These are phyloP conservation scores for Echeneis naucrates DNA, from an alignment of 2,797 vertebrate species.

Conservation along the genomic window DNA sequence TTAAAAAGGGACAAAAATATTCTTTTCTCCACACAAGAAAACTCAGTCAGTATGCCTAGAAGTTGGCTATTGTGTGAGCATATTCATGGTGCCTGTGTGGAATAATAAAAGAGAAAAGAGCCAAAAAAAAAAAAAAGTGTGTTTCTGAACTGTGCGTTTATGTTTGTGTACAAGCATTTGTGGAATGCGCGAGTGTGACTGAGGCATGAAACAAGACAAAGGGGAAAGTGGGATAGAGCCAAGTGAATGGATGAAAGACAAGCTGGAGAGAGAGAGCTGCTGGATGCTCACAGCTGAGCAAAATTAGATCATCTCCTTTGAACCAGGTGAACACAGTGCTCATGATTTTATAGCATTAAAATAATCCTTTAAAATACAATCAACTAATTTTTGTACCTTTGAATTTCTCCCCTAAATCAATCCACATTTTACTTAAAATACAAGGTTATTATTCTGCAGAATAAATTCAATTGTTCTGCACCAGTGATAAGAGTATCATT, in stretches of 20 bases:
- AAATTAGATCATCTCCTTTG: conserved; percentile 57
- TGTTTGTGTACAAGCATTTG: conserved; percentile 40
- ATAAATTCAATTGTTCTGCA: background rate
- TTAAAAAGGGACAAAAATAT: conserved; percentile 32
- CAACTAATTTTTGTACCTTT: background rate
- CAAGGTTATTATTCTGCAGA: background rate
- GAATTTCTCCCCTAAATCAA: background rate
- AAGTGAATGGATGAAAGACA: conserved; percentile 62
- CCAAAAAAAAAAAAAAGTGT: too few relatives aligned
- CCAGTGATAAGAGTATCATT: conserved; percentile 1
- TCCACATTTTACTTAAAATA: background rate
- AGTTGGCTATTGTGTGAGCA: conserved; percentile 28
- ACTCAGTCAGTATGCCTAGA: conserved; percentile 76
- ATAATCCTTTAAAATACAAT: background rate
- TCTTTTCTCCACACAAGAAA: conserved; percentile 47
- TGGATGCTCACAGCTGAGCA: conserved; percentile 32
- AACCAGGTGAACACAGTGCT: conserved; percentile 42
- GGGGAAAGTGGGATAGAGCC: conserved; percentile 53
- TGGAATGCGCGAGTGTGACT: conserved; percentile 58
- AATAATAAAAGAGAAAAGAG: conserved; percentile 8
- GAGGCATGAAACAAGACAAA: conserved; percentile 56
- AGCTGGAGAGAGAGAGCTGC: conserved; percentile 35
- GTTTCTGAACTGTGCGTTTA: conserved; percentile 23
- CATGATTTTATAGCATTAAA: background rate
- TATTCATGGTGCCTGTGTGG: conserved; percentile 29